Conservation (phyloP, 2,113 vertebrate genomes). For the Antechinus flavipes region DNA sequence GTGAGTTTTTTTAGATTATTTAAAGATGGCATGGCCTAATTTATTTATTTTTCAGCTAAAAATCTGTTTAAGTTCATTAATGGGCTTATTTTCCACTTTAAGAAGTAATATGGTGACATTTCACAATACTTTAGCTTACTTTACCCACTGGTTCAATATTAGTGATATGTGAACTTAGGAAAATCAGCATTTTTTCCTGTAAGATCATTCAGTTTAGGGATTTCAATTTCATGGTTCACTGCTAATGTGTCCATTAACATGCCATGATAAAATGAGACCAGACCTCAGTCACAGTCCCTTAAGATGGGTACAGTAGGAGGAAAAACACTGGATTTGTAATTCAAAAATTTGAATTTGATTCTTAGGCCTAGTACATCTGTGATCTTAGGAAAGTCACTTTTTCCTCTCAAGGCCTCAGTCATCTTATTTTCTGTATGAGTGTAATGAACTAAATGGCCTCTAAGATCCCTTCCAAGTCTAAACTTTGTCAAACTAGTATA, state of each 20-base stretch:
- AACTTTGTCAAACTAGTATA: not conserved
- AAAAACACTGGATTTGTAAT: not conserved
- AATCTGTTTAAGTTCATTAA: not conserved
- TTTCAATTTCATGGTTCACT: not conserved
- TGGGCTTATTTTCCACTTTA: not conserved
- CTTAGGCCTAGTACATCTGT: not conserved
- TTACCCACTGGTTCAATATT: not conserved
- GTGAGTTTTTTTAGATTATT: not conserved
- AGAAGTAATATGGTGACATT: not conserved
- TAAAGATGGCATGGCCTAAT: not conserved
- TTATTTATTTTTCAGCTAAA: not conserved
- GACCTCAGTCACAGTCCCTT: not conserved
- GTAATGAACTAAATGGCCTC: not conserved
- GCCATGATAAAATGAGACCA: not conserved
- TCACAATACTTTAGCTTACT: constrained; percentile 15
- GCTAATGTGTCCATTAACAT: not conserved
- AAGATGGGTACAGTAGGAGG: not conserved
- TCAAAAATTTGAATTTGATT: not conserved
- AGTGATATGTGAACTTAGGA: not conserved
- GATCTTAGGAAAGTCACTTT: not conserved
- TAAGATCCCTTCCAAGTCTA: not conserved
- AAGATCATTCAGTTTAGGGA: not conserved
- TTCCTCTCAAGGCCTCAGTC: not conserved
- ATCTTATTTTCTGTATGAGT: not conserved
- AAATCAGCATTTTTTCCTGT: not conserved